Percentiles rank a stretch among this genome's conserved stretches.
Evolutionary conservation across 2,888 invertebrate genomes (phyloP).

Genomic region (Kuschelorhynchus macadamiae): DNA sequence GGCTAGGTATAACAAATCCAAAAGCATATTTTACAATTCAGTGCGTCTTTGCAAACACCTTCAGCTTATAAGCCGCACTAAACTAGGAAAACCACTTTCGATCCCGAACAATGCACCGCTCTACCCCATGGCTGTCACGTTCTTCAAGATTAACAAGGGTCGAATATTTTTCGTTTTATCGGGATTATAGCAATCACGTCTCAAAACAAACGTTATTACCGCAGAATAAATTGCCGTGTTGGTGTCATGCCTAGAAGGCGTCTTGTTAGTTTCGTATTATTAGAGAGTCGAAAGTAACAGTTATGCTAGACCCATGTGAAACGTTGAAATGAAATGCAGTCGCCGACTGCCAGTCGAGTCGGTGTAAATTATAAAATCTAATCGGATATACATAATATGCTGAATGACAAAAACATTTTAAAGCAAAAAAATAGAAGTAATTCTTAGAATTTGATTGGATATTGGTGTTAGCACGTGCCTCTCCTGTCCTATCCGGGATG

Average conservation of each 20-base stretch:
- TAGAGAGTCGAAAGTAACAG: not conserved
- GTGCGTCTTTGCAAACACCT: constrained; percentile 4
- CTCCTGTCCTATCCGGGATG: too few relatives aligned
- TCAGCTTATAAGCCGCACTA: not conserved
- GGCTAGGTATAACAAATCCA: too few relatives aligned
- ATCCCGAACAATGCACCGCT: constrained; percentile 22
- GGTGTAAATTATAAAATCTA: too few relatives aligned
- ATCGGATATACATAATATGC: too few relatives aligned
- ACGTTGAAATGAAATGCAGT: too few relatives aligned
- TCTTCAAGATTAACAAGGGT: constrained; percentile 24
- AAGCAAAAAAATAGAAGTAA: too few relatives aligned
- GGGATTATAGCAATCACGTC: constrained; percentile 19
- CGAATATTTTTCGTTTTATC: constrained; percentile 21
- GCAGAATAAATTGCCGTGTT: constrained; percentile 23
- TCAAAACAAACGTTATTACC: constrained; percentile 11
- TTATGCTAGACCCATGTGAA: not conserved
- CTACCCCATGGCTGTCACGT: constrained; percentile 31
- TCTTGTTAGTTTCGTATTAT: not conserved
- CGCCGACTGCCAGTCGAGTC: too few relatives aligned
- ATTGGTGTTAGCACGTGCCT: too few relatives aligned
- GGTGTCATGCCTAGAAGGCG: constrained; percentile 14
- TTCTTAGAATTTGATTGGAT: too few relatives aligned
- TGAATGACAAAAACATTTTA: too few relatives aligned
- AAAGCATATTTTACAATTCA: not conserved
- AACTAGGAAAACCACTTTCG: constrained; percentile 18